A percentile compares a stretch with the other conserved stretches of the same genome.
Evolutionary conservation across 2,797 vertebrate species (phyloP).

Genomic region (Carcharodon carcharias): DNA sequence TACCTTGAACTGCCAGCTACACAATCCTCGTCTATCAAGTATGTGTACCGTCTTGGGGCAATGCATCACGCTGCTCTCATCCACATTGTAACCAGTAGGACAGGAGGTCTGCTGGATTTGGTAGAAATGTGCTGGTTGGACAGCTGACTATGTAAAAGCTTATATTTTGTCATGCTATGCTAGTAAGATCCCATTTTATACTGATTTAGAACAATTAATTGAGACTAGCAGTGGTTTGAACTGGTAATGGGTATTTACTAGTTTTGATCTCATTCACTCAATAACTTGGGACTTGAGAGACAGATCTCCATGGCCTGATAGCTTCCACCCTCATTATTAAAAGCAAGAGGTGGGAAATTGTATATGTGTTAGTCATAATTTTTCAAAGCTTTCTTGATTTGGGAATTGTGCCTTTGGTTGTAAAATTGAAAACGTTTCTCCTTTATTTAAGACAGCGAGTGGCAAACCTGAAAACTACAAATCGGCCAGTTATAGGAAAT

Average conservation of each 20-base stretch:
- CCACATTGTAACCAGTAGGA: slow-evolving; percentile 58
- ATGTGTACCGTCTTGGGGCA: slow-evolving; percentile 63
- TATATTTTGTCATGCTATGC: background rate
- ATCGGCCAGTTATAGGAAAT: no score
- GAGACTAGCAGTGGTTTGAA: background rate
- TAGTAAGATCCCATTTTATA: background rate
- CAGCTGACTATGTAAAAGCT: slow-evolving; percentile 44
- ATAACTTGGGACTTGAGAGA: background rate
- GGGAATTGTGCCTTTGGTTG: background rate
- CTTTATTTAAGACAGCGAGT: no score
- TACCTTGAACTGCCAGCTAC: slow-evolving; percentile 67
- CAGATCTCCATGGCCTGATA: background rate
- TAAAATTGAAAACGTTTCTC: background rate
- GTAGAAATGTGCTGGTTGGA: slow-evolving; percentile 64
- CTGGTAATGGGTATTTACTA: background rate
- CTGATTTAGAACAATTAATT: background rate
- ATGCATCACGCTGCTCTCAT: slow-evolving; percentile 62
- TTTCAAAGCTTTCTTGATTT: background rate
- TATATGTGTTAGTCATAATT: background rate
- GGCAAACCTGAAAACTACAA: no score
- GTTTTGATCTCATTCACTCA: background rate
- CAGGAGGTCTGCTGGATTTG: slow-evolving; percentile 62
- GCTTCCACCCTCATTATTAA: background rate
- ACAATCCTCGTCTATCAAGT: slow-evolving; percentile 67
- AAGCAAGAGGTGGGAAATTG: background rate